phyloP scores from a whole-genome alignment of 2,113 vertebrate genomes.

The Melanocharis versteri region DNA sequence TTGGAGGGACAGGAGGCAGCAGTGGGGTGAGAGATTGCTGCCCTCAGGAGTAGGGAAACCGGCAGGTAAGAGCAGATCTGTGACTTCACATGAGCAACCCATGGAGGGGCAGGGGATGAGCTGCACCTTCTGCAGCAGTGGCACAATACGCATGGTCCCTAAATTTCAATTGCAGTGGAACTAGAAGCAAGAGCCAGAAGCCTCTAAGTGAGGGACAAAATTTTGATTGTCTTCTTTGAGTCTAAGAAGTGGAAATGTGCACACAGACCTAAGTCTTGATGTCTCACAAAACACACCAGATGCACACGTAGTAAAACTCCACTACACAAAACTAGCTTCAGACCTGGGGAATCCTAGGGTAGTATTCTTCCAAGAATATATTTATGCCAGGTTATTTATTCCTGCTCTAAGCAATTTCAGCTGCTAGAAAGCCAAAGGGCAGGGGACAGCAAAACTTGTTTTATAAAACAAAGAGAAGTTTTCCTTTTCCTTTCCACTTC shows the following conservation, averaged over 20 bases:
- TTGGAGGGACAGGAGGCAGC: background rate
- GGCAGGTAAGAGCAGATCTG: background rate
- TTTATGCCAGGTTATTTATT: background rate
- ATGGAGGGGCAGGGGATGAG: background rate
- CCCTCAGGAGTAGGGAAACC: background rate
- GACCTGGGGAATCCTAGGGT: background rate
- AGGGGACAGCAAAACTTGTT: background rate
- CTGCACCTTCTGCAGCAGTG: background rate
- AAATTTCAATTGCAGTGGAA: background rate
- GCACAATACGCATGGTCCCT: background rate
- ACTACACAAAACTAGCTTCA: background rate
- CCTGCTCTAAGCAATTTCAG: background rate
- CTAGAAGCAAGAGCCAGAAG: background rate
- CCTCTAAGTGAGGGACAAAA: background rate
- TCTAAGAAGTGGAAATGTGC: background rate
- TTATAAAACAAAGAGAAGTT: background rate
- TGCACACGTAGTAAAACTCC: background rate
- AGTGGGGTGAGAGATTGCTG: background rate
- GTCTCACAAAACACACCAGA: background rate
- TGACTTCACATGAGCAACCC: accelerated
- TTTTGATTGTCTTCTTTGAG: background rate
- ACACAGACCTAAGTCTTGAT: background rate
- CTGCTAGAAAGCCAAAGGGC: background rate
- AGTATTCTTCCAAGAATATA: background rate
- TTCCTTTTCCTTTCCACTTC: background rate